Base-by-base conservation (phyloP, 2,888 invertebrate genomes). In the Dilophus febrilis region DNA sequence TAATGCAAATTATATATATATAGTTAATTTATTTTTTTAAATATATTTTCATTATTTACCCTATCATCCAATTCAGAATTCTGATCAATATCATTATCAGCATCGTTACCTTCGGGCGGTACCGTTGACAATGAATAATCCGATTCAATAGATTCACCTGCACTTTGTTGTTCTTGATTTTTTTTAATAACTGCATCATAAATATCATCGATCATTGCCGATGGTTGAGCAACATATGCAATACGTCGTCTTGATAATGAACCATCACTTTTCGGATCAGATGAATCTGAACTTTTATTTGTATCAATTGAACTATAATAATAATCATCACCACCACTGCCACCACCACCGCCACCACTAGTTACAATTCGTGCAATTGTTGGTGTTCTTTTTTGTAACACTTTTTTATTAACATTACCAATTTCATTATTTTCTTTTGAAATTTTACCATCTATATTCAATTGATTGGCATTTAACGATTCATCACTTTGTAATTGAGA, bases 201-300 rank as follows among this genome's bases (percentile, higher is more conserved):
- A 35, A 67, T 51, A 49, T 62, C 64, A 16, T 65, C 22, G 22
- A 22, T 22, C 22, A 22, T 22, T 6, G 22, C 57, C 2, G 69
- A 65, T 40, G 67, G 58, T 47, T 71, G 71, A 43, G 68, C 64
- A 40, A 71, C 67, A 51, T 71, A 71, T 33, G 65, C 65, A 41
- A 70, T 65, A 16, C 70, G 65, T 10, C 71, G 63, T 39, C 67
- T 60, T 45, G 43, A 40, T 10, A 40, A 4, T 13, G 53, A 57
- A 2, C 51, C 48, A 55, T 68, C 61, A 64, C 68, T 54, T 55
- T 62, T 17, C 12, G 42, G 26, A 18, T 38, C 32, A 45, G 48
- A 40, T 48, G 53, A 22, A 6, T 45, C 50, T 3, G 51, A 50
- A 42, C 57, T 57, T 38, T 43, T 46, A 30, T 44, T 47, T 13